These are phyloP conservation scores for Oryzias sinensis DNA, from an alignment of 2,797 vertebrate genomes.

Conservation along the genomic window DNA sequence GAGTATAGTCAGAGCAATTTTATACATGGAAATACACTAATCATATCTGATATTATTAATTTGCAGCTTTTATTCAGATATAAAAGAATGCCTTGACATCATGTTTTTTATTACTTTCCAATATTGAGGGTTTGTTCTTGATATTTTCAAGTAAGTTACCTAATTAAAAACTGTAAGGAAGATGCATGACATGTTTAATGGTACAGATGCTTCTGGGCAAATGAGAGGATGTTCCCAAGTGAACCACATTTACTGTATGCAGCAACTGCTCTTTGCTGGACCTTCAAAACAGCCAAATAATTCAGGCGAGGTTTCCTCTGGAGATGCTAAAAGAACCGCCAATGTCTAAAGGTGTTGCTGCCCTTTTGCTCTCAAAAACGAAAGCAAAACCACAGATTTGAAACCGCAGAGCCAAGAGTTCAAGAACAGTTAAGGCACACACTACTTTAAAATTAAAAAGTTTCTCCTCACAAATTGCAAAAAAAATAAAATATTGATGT, in stretches of 20 bases:
- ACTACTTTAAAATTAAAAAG: no score
- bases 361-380: slow-evolving; percentile 4
- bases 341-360: background rate
- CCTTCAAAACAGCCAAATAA: slow-evolving; percentile 25
- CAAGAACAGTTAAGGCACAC: no score
- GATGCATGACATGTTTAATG: slow-evolving; percentile 27
- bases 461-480: no score
- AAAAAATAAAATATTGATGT: no score
- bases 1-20: no score
- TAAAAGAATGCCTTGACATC: background rate
- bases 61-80: background rate
- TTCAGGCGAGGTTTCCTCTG: slow-evolving; percentile 14
- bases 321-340: slow-evolving; percentile 17
- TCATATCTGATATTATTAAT: no score
- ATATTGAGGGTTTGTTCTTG: slow-evolving; percentile 1
- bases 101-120: slow-evolving; percentile 4
- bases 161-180: slow-evolving; percentile 26
- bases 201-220: slow-evolving; percentile 40
- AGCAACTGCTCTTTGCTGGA: slow-evolving; percentile 7
- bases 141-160: slow-evolving; percentile 30
- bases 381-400: background rate
- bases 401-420: no score
- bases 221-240: slow-evolving; percentile 19
- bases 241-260: slow-evolving; percentile 2
- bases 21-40: no score